Base-by-base conservation (phyloP, 2,888 invertebrate species). In the Beris morrisii region DNA sequence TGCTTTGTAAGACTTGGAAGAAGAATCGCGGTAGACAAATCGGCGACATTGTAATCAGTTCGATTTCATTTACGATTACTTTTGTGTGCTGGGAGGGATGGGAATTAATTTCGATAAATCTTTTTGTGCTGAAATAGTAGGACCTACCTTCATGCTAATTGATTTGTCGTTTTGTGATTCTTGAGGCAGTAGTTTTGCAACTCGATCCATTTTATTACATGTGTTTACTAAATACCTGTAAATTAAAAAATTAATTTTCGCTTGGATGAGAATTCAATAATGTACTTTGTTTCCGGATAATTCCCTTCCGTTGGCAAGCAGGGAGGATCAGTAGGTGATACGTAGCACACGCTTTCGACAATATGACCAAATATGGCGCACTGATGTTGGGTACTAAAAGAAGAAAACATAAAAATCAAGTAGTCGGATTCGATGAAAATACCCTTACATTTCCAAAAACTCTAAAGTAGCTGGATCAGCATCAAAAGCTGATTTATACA, bases 401-500 rank as follows among this genome's bases (percentile, higher is more conserved):
- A 28, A 30, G 6, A 44, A 53, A 59, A 52, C 44, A 0, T 11
- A 43, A 31, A 44, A 46, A 32, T 43, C 31, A 65, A 13, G 13
- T 43, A 53, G 13, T 12, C 43, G 2, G 13, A 44, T 11, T 4
- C 44, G 61, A 69, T 7, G 0, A 44, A 6, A 50, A 9, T 15
- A 11, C 12, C 69, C 70, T 82, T 83, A 86, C 84, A 88, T 83
- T 79, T 88, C 87, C 69, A 92, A 84, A 74, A 90, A 90, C 71
- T 87, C 86, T 52, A 93, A 78, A 0, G 92, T 90, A 4, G 87
- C 84, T 5, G 89, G 88, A 82, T 94, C 93, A 1, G 93, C 92
- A 82, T 93, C 93, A 77, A 94, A 93, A 3, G 91, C 90, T 1
- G 90, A 88, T 77, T 91, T 90, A 78, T 92, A 92, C 4, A 94